Percentiles rank a stretch among this genome's conserved stretches.
These are phyloP conservation scores for Dasysyrphus tricinctus DNA, from an alignment of 2,888 invertebrate species.

Conservation along the genomic window DNA sequence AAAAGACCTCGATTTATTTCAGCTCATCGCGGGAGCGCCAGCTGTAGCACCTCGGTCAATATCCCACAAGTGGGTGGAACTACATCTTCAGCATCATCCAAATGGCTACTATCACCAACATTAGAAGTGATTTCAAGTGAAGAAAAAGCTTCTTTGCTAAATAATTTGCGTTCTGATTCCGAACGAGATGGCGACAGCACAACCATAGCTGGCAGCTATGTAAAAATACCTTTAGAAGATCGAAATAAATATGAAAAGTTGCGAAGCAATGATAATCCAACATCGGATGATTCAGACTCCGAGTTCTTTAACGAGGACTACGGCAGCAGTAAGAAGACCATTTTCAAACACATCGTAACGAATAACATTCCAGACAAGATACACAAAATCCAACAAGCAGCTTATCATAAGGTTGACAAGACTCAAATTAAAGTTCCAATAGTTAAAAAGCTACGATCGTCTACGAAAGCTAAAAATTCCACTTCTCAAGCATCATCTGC, in stretches of 20 bases:
- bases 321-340: conserved; percentile 80
- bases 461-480: conserved; percentile 80
- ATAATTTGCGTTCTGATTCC: conserved; percentile 80
- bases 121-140: conserved; percentile 82
- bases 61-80: conserved; percentile 76
- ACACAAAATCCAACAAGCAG: conserved; percentile 84
- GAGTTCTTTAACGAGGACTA: conserved; percentile 82
- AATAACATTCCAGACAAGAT: conserved; percentile 85
- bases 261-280: conserved; percentile 86
- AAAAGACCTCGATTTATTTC: conserved; percentile 82
- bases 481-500: conserved; percentile 76
- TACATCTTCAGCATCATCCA: conserved; percentile 81
- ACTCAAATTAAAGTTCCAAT: conserved; percentile 82
- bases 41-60: conserved; percentile 55
- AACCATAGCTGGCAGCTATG: conserved; percentile 84
- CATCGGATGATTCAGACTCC: conserved; percentile 85
- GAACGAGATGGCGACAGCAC: conserved; percentile 78
- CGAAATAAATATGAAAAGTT: conserved; percentile 91
- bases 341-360: conserved; percentile 83
- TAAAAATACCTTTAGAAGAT: conserved; percentile 87
- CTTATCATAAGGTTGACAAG: conserved; percentile 85
- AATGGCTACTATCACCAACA: conserved; percentile 83
- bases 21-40: conserved; percentile 76
- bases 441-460: conserved; percentile 84
- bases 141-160: conserved; percentile 82